Evolutionary conservation across 2,113 vertebrate genomes (phyloP), one percentile per base, ranked within the genome.

Genomic region (Cyprinodon variegatus): DNA sequence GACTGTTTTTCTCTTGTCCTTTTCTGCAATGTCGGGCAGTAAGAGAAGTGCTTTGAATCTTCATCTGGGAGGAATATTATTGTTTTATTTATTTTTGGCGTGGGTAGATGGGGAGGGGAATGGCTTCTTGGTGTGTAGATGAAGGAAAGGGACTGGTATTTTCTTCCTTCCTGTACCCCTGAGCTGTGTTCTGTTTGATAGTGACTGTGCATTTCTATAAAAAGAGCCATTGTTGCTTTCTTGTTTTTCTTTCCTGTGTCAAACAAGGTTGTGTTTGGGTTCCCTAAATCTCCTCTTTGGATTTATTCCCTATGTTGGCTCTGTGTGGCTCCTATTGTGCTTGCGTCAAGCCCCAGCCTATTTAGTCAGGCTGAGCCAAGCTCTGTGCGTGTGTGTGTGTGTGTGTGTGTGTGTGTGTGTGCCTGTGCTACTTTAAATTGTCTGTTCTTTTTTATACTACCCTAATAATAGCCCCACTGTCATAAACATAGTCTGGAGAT

Each of bases 401-500:
- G 0, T 60, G 13, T 78, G 29, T 74, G 45, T 82, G 79, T 70
- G 22, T 75, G 68, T 70, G 61, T 72, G 41, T 78, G 79, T 75
- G 41, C 68, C 46, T 74, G 59, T 78, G 62, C 45, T 84, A 70
- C 50, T 75, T 83, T 29, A 79, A 84, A 48, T 87, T 86, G 82
- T 86, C 77, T 84, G 77, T 85, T 66, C 79, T 86, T 57, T 88
- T 70, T 82, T 82, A 79, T 86, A 84, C 81, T 82, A 69, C 87
- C 83, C 93, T 93, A 93, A 94, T 96, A 93, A 85, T 82, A 76
- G 88, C 83, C 78, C 12, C 13, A 77, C 88, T 87, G 87, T 91
- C 11, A 81, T 94, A 92, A 95, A 90, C 88, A 88, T 87, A 91
- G 92, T 88, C 85, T 89, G 88, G 89, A 91, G 88, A 90, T 93